Evolutionary conservation across 2,888 invertebrate genomes (phyloP).

Genomic region (Chrysolina oricalcia): DNA sequence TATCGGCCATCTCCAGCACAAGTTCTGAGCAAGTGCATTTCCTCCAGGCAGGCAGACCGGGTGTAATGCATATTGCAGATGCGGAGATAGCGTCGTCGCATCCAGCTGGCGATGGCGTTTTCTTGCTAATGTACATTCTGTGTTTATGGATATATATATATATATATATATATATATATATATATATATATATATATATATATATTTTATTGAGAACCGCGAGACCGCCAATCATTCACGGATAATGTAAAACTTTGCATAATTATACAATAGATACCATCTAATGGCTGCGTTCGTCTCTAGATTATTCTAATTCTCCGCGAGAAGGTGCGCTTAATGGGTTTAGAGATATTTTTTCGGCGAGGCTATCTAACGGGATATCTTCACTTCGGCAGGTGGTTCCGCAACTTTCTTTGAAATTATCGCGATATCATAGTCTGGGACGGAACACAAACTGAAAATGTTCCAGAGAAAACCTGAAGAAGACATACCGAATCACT

Average conservation of each 20-base stretch:
- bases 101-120: slow-evolving; percentile 9
- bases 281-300: slow-evolving; percentile 48
- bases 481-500: no score
- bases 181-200: no score
- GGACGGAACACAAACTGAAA: no score
- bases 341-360: background rate
- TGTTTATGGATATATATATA: slow-evolving; percentile 65
- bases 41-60: slow-evolving; percentile 62
- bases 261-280: slow-evolving; percentile 55
- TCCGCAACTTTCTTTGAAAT: background rate
- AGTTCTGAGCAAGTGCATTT: slow-evolving; percentile 67
- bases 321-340: slow-evolving; percentile 40
- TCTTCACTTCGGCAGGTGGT: background rate
- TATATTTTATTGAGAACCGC: slow-evolving; percentile 63
- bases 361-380: background rate
- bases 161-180: no score
- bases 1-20: slow-evolving; percentile 66
- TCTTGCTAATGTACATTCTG: slow-evolving; percentile 63
- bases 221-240: slow-evolving; percentile 58
- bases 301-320: slow-evolving; percentile 55
- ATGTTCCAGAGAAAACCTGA: no score
- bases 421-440: background rate
- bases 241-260: slow-evolving; percentile 53
- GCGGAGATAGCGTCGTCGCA: slow-evolving; percentile 25
- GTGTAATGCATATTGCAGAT: slow-evolving; percentile 64